Conservation (phyloP, 1,140 invertebrate genomes). For the Aphidius gifuensis region DNA sequence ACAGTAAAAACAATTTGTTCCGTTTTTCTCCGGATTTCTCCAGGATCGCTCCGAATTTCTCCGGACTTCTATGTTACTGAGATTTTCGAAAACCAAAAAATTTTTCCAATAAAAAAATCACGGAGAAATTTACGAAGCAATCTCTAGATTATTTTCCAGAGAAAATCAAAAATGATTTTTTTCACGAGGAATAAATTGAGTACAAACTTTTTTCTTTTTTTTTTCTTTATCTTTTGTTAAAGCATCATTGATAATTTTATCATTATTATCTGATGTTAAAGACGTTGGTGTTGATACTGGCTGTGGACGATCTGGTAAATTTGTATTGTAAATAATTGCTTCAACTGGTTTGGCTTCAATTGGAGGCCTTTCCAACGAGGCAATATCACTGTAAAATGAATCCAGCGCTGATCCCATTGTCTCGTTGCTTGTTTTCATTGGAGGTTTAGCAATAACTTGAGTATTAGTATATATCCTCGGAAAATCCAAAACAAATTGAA, state of each 20-base stretch:
- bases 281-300: background rate
- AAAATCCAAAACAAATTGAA: constrained; percentile 49
- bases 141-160: too few relatives aligned
- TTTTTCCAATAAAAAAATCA: too few relatives aligned
- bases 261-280: constrained; percentile 19
- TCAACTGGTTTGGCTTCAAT: constrained; percentile 22
- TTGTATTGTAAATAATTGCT: background rate
- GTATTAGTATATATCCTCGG: constrained; percentile 48
- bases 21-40: too few relatives aligned
- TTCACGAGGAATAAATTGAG: background rate
- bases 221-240: constrained; percentile 37
- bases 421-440: constrained; percentile 45
- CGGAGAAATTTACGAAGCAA: too few relatives aligned
- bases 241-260: constrained; percentile 25
- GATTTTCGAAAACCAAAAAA: too few relatives aligned
- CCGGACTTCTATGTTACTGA: too few relatives aligned
- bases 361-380: constrained; percentile 52
- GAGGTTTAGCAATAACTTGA: constrained; percentile 49
- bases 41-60: too few relatives aligned
- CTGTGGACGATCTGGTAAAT: constrained; percentile 16
- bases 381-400: constrained; percentile 64
- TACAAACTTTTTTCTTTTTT: constrained; percentile 57
- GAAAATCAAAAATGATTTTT: background rate
- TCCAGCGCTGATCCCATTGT: constrained; percentile 54
- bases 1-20: background rate